Conservation (phyloP, 2,113 vertebrate genomes). For the Elaphurus davidianus region DNA sequence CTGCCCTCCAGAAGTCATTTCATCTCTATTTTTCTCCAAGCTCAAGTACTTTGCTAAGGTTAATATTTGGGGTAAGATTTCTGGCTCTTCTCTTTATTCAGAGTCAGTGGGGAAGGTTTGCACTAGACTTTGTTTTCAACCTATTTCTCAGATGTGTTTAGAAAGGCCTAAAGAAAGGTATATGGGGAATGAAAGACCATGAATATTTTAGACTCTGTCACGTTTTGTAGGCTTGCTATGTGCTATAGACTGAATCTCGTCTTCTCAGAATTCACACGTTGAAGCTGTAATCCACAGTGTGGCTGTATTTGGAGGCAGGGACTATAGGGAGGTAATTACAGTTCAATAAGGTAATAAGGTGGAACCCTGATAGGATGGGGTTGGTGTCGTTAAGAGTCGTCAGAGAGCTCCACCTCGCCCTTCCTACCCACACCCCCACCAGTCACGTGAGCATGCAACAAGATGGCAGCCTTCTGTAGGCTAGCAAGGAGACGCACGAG, state of each 20-base stretch:
- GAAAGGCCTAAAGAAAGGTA: not conserved
- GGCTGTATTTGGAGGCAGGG: not conserved
- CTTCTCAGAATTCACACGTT: not conserved
- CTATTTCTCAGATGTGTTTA: constrained; percentile 46
- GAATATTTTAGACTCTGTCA: not conserved
- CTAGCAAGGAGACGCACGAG: not conserved
- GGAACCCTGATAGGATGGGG: not conserved
- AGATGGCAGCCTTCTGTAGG: not conserved
- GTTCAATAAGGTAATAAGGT: not conserved
- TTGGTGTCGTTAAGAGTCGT: not conserved
- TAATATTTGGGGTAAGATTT: constrained; percentile 12
- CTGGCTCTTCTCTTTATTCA: constrained; percentile 1
- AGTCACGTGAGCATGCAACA: not conserved
- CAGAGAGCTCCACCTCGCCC: not conserved
- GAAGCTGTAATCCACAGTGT: not conserved
- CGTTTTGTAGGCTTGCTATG: not conserved
- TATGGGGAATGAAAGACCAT: not conserved
- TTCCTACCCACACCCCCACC: not conserved
- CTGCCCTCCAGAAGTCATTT: constrained; percentile 40
- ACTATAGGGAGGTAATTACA: not conserved
- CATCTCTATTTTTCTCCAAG: constrained; percentile 27
- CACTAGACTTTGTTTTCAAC: constrained; percentile 38
- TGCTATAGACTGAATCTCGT: not conserved
- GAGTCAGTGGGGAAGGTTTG: constrained; percentile 9
- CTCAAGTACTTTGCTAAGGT: constrained; percentile 21